These are phyloP conservation scores for Bubo bubo DNA, from an alignment of 2,113 vertebrate species.

Conservation along the genomic window DNA sequence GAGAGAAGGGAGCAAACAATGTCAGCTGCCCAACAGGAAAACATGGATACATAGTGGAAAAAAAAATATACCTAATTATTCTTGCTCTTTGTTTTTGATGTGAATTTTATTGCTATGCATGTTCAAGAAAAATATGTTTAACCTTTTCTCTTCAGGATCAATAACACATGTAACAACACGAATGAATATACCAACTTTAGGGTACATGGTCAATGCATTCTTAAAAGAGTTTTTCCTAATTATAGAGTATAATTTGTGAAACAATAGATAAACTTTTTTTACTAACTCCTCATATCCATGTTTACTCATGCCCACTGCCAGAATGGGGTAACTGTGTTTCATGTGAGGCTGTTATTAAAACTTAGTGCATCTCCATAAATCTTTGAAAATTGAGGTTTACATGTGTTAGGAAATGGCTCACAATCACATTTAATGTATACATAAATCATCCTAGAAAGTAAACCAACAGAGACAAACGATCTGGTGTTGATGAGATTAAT, in stretches of 20 bases:
- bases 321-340: background rate
- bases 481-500: background rate
- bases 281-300: background rate
- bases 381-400: background rate
- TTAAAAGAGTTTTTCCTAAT: background rate
- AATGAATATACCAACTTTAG: background rate
- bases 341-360: background rate
- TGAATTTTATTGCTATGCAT: background rate
- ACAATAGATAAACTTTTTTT: background rate
- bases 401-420: background rate
- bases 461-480: background rate
- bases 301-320: background rate
- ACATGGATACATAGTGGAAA: background rate
- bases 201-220: background rate
- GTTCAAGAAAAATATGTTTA: background rate
- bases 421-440: background rate
- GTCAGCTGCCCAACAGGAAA: background rate
- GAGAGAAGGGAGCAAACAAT: background rate
- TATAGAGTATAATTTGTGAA: background rate
- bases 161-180: background rate
- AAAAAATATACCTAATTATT: background rate
- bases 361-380: background rate
- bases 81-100: background rate
- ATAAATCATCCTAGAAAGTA: slow-evolving; percentile 9
- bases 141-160: background rate